Percentiles rank a stretch among this genome's conserved stretches.
phyloP scores from a whole-genome alignment of 1,140 invertebrate genomes.

The Doryteuthis pealeii region DNA sequence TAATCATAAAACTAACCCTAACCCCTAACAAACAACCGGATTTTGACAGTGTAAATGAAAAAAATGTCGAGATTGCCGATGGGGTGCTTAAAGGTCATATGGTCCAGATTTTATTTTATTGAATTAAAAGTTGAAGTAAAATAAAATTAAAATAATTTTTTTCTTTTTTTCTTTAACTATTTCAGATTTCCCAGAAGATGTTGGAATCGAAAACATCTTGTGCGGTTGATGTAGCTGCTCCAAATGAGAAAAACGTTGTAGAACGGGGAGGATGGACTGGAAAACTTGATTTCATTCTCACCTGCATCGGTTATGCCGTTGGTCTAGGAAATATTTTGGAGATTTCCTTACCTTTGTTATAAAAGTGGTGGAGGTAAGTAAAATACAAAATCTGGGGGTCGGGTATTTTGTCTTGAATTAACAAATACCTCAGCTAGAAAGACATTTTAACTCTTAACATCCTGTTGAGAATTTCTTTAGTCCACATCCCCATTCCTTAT shows the following conservation, averaged over 20 bases:
- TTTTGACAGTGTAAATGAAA: too few relatives aligned
- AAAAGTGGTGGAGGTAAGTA: conserved; percentile 83
- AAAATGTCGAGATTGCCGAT: not conserved
- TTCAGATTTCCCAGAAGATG: conserved; percentile 2
- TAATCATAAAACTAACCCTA: too few relatives aligned
- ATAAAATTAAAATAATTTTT: not conserved
- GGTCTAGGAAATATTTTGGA: conserved; percentile 90
- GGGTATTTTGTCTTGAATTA: too few relatives aligned
- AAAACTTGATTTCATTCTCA: conserved; percentile 62
- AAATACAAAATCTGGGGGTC: too few relatives aligned
- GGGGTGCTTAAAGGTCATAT: not conserved
- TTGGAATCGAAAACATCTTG: not conserved
- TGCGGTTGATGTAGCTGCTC: not conserved
- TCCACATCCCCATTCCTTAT: too few relatives aligned
- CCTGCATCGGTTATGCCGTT: conserved; percentile 60
- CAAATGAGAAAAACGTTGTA: not conserved
- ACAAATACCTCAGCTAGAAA: too few relatives aligned
- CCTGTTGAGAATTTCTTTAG: too few relatives aligned
- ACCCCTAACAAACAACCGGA: too few relatives aligned
- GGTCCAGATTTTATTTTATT: not conserved
- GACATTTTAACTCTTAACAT: too few relatives aligned
- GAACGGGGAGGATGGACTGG: conserved; percentile 11
- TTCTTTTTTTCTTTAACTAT: not conserved
- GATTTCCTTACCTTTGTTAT: conserved; percentile 91
- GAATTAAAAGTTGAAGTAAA: too few relatives aligned